These are phyloP conservation scores for Epizoanthus illoricatus DNA, from an alignment of 92 coral and sea anemone species.

Conservation along the genomic window DNA sequence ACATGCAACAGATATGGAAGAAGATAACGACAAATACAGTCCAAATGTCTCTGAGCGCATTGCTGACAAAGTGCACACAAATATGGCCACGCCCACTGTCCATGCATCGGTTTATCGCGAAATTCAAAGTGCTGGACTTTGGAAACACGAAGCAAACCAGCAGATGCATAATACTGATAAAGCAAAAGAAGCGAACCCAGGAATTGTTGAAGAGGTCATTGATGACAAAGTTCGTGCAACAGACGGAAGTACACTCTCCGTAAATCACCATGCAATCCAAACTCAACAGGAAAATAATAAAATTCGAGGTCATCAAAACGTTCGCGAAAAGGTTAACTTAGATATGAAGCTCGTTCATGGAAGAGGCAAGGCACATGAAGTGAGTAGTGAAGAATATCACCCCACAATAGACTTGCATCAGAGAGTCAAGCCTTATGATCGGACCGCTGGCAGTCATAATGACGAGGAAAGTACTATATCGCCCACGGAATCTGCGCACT, in stretches of 20 bases:
- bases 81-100: not conserved
- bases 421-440: not conserved
- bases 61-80: not conserved
- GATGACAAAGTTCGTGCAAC: not conserved
- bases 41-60: not conserved
- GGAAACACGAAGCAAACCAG: not conserved
- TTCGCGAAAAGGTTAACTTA: not conserved
- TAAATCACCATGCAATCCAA: not conserved
- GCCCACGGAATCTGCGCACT: not conserved
- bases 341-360: not conserved
- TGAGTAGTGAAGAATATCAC: not conserved
- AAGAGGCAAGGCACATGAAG: not conserved
- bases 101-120: not conserved
- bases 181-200: not conserved
- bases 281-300: not conserved
- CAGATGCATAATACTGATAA: not conserved
- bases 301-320: not conserved
- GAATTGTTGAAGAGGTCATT: slow-evolving; percentile 9
- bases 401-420: slow-evolving; percentile 3
- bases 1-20: not conserved
- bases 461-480: not conserved
- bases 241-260: not conserved
- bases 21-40: not conserved
- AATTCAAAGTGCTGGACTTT: not conserved
- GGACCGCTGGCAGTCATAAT: not conserved